Percentiles rank a stretch among this genome's conserved stretches.
phyloP scores from a whole-genome alignment of 2,888 invertebrate genomes.

The Scaeva pyrastri region DNA sequence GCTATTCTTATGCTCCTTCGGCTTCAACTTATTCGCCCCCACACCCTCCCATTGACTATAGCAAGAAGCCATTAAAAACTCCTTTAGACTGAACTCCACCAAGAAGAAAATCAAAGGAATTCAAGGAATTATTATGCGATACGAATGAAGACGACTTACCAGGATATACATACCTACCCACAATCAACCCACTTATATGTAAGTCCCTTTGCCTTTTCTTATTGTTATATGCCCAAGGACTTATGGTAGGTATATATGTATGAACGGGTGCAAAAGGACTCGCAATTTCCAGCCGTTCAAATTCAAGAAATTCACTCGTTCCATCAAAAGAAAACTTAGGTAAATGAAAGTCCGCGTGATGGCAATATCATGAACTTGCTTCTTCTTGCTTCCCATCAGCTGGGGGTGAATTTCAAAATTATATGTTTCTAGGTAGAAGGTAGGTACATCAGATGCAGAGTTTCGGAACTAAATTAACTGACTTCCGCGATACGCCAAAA shows the following conservation, averaged over 20 bases:
- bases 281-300: constrained; percentile 38
- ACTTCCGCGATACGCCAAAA: constrained; percentile 64
- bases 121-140: constrained; percentile 67
- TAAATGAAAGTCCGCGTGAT: constrained; percentile 37
- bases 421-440: constrained; percentile 25
- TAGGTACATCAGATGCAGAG: constrained; percentile 3
- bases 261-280: constrained; percentile 60
- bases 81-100: constrained; percentile 59
- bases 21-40: not conserved
- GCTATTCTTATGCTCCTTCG: constrained; percentile 14
- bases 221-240: no score
- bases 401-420: constrained; percentile 46
- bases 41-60: not conserved
- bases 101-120: constrained; percentile 76
- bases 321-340: not conserved
- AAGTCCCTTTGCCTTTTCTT: constrained; percentile 2
- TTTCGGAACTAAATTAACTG: constrained; percentile 66
- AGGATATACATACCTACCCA: constrained; percentile 34
- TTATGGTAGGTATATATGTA: not conserved
- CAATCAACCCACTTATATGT: no score
- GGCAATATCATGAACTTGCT: constrained; percentile 59
- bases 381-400: not conserved
- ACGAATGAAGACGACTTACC: constrained; percentile 64
- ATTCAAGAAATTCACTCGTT: constrained; percentile 53
- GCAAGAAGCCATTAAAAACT: constrained; percentile 59